A percentile compares a stretch with the other conserved stretches of the same genome.
These are phyloP conservation scores for Rhinolophus ferrumequinum DNA, from an alignment of 2,113 vertebrate species.

Conservation along the genomic window DNA sequence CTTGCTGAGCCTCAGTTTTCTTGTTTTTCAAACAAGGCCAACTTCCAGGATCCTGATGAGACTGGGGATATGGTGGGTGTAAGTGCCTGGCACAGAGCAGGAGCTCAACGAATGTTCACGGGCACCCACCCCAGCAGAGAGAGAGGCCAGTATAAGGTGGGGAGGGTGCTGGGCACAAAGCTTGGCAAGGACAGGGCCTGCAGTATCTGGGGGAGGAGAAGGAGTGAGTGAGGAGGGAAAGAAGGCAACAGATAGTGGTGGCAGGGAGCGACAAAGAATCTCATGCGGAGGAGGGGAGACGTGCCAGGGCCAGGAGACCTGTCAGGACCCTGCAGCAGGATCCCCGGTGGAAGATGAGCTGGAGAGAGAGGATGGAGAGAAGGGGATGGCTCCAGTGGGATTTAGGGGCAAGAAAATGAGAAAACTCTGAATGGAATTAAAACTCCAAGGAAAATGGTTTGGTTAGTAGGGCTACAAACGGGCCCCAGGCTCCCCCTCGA, in stretches of 20 bases:
- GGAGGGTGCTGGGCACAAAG: accelerated
- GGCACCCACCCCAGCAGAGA: background rate
- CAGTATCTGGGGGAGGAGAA: background rate
- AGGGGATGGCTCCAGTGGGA: background rate
- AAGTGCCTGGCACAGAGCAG: background rate
- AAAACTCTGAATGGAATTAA: background rate
- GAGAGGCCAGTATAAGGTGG: background rate
- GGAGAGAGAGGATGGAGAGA: slow-evolving; percentile 25
- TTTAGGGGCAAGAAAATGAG: background rate
- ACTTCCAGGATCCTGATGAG: background rate
- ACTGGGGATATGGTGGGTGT: accelerated
- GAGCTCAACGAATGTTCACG: background rate
- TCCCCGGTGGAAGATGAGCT: slow-evolving; percentile 59
- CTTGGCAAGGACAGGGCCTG: background rate
- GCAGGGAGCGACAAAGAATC: background rate
- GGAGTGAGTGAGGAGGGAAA: background rate
- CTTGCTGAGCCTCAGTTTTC: background rate
- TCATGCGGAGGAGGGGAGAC: background rate
- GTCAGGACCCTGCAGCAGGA: accelerated
- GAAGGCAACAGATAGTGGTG: no score
- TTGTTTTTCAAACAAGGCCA: background rate
- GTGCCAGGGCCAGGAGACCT: background rate
- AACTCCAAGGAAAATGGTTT: background rate
- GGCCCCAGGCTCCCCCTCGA: background rate
- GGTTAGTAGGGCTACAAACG: background rate